Evolutionary conservation across 64 coral and sea anemone genomes (phyloP).

Genomic region (Cladopsammia gracilis): DNA sequence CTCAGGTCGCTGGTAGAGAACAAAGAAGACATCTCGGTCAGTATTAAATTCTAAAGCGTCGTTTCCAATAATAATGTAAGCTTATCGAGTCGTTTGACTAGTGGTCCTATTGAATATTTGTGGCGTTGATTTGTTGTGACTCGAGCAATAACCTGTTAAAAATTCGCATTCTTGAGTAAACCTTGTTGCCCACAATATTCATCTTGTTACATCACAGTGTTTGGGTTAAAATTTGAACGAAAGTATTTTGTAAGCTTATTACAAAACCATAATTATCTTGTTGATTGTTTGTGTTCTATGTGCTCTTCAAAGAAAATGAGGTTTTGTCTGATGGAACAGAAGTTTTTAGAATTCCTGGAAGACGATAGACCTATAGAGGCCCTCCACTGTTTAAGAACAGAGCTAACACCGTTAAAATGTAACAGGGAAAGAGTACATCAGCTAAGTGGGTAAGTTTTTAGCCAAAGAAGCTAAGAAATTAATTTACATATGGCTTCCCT

Average conservation of each 20-base stretch:
- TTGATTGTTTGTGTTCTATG: conserved; percentile 18
- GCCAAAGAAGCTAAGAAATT: not conserved
- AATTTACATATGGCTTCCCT: conserved; percentile 55
- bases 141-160: not conserved
- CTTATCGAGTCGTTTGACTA: conserved; percentile 2
- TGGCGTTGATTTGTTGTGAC: conserved; percentile 25
- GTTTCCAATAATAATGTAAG: not conserved
- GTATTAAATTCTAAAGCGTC: conserved; percentile 21
- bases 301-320: conserved; percentile 93
- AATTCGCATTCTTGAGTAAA: not conserved
- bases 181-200: not conserved
- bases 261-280: not conserved
- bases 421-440: conserved; percentile 94
- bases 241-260: not conserved
- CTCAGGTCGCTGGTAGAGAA: conserved; percentile 85
- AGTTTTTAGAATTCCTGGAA: conserved; percentile 94
- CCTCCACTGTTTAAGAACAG: conserved; percentile 92
- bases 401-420: conserved; percentile 92
- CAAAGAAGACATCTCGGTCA: conserved; percentile 95
- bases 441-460: conserved; percentile 92
- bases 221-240: not conserved
- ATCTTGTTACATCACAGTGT: not conserved
- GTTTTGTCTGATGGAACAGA: conserved; percentile 98
- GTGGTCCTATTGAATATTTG: conserved; percentile 10
- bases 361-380: conserved; percentile 90